These are phyloP conservation scores for Aphaenogaster ashmeadi DNA, from an alignment of 1,140 invertebrate species.

Conservation along the genomic window DNA sequence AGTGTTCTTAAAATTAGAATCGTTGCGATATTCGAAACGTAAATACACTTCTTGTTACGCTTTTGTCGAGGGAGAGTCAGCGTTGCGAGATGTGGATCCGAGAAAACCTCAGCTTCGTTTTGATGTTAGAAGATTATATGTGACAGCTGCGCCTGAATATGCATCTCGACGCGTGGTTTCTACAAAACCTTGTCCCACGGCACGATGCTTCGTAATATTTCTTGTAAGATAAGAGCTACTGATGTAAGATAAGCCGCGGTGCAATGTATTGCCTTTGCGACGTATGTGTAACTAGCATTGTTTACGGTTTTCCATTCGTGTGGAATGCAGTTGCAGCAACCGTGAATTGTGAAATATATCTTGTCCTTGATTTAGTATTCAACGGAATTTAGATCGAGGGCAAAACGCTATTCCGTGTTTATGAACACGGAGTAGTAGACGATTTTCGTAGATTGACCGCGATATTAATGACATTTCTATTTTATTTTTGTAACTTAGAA, in stretches of 20 bases:
- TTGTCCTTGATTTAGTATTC: slow-evolving; percentile 29
- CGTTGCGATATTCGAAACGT: background rate
- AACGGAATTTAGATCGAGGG: slow-evolving; percentile 36
- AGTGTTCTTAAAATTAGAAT: background rate
- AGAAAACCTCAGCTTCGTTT: slow-evolving; percentile 10
- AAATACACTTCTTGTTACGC: background rate
- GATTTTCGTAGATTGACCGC: background rate
- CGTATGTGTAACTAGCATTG: slow-evolving; percentile 5
- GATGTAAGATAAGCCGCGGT: slow-evolving; percentile 13
- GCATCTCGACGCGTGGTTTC: background rate
- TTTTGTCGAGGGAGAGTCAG: background rate
- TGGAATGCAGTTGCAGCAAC: background rate
- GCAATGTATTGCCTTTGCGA: background rate
- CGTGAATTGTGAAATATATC: slow-evolving; percentile 29
- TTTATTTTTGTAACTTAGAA: background rate
- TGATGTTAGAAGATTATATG: background rate
- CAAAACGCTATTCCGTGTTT: background rate
- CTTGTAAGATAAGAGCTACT: slow-evolving; percentile 28
- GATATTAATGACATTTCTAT: too few species aligned
- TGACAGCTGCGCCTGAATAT: background rate
- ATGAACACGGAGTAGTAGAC: background rate
- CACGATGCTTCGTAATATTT: slow-evolving; percentile 42
- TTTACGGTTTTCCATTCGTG: slow-evolving; percentile 26
- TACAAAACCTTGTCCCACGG: slow-evolving; percentile 9
- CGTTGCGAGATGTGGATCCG: background rate